Percentiles rank a stretch among this genome's conserved stretches.
phyloP scores from a whole-genome alignment of 2,797 vertebrate species.

The Sebastes diaconus region DNA sequence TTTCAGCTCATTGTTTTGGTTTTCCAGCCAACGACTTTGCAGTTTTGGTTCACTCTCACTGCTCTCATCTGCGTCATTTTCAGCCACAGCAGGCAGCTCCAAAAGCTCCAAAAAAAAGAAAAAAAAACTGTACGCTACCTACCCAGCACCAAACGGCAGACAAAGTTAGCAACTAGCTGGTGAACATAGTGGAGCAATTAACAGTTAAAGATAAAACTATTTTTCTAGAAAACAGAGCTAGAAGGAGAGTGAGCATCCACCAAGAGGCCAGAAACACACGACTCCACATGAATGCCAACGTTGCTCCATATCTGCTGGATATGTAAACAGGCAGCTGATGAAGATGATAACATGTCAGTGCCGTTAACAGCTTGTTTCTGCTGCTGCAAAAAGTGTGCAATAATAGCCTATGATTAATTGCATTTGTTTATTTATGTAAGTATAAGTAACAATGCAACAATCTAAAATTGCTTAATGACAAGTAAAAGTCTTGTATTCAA shows the following conservation, averaged over 20 bases:
- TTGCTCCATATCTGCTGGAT: not conserved
- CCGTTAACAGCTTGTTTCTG: accelerated
- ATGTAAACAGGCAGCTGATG: not conserved
- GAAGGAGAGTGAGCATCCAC: not conserved
- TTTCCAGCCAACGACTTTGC: too few relatives aligned
- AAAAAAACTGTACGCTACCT: not conserved
- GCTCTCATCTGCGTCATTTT: too few relatives aligned
- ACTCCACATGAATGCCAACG: not conserved
- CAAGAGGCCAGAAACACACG: not conserved
- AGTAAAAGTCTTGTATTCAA: not conserved
- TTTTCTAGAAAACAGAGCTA: not conserved
- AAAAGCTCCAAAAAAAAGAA: too few relatives aligned
- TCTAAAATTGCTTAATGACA: not conserved
- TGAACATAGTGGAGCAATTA: not conserved
- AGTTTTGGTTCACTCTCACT: too few relatives aligned
- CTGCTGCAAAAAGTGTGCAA: not conserved
- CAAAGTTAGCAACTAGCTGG: not conserved
- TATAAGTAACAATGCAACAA: not conserved
- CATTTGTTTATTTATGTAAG: not conserved
- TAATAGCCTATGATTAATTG: not conserved
- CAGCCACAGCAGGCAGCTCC: too few relatives aligned
- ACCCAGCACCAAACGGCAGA: not conserved
- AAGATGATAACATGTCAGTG: not conserved
- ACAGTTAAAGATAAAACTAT: not conserved
- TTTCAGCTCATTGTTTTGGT: too few relatives aligned